A percentile compares a stretch with the other conserved stretches of the same genome.
Conservation (phyloP, 2,888 invertebrate species). For the Amorpha juglandis region DNA sequence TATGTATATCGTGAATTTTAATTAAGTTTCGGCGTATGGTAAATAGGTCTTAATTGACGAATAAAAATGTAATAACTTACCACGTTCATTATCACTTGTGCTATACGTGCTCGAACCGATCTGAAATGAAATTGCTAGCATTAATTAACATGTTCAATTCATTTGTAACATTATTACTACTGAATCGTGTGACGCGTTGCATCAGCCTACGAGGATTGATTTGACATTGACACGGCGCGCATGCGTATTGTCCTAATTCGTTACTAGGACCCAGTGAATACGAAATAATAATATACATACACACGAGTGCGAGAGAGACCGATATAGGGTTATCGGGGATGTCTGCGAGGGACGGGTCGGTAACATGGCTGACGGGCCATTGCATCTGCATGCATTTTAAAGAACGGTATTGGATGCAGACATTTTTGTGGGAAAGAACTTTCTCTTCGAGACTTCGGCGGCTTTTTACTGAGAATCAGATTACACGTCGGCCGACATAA, state of each 20-base stretch:
- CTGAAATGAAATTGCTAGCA: slow-evolving; percentile 52
- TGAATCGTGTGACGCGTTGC: slow-evolving; percentile 65
- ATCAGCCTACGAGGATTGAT: slow-evolving; percentile 82
- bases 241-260: slow-evolving; percentile 81
- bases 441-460: slow-evolving; percentile 43
- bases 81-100: slow-evolving; percentile 41
- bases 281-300: slow-evolving; percentile 51
- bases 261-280: slow-evolving; percentile 53
- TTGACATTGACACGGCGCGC: slow-evolving; percentile 82
- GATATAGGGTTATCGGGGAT: slow-evolving; percentile 49
- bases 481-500: background rate
- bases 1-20: slow-evolving; percentile 3
- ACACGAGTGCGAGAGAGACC: slow-evolving; percentile 52
- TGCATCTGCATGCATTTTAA: slow-evolving; percentile 76
- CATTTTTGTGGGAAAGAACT: slow-evolving; percentile 46
- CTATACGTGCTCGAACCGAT: slow-evolving; percentile 38
- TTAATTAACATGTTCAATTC: slow-evolving; percentile 47
- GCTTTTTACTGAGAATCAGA: slow-evolving; percentile 4
- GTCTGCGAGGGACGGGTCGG: slow-evolving; percentile 57
- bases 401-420: slow-evolving; percentile 51
- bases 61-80: slow-evolving; percentile 26
- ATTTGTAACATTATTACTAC: slow-evolving; percentile 46
- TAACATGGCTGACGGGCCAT: slow-evolving; percentile 74
- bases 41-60: background rate
- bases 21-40: slow-evolving; percentile 5